Evolutionary conservation across 2,888 invertebrate species (phyloP), one percentile per base, ranked within the genome.

Genomic region (Pantelozetes paolii): DNA sequence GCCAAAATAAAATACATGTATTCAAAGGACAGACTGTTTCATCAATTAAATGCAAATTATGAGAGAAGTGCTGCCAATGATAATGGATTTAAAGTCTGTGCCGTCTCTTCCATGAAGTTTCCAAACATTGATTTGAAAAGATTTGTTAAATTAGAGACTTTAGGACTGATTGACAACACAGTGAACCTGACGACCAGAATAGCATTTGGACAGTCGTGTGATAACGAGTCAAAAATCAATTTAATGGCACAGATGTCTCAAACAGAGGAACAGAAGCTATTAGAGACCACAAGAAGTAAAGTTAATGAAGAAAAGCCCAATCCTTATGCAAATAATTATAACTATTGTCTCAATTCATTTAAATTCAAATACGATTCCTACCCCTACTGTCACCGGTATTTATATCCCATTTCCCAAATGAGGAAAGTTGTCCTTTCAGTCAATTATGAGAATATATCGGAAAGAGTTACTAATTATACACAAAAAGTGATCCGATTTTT

Each of bases 41-140:
- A 77, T 45, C 77, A 77, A 72, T 23, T 76, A 5, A 76, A 76
- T 50, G 28, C 77, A n/a, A 77, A 48, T 71, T 78, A 77, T 70
- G 75, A 75, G 28, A 73, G 77, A 62, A 72, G 76, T 11, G 76
- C 77, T 1, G 75, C 76, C 67, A 15, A 54, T 15, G 42, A 71
- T 26, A n/a, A 48, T 2, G 77, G 75, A 50, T 76, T 71, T 8
- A 57, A 75, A 28, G 42, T 77, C 9, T 77, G 77, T 48, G 73
- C 72, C 32, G 74, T 73, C 36, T 71, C 74, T 18, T 76, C 57
- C 30, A 20, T 77, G 32, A 75, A 75, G 42, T 77, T 75, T 45
- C 77, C 77, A 23, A 71, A 77, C 23, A 74, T 73, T 26, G 76
- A 77, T 45, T 32, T 76, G 15, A 42, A 28, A 3, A 76, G 76